A percentile compares a stretch with the other conserved stretches of the same genome.
These are phyloP conservation scores for Eulemur rufifrons DNA, from an alignment of 2,113 vertebrate genomes.

Conservation along the genomic window DNA sequence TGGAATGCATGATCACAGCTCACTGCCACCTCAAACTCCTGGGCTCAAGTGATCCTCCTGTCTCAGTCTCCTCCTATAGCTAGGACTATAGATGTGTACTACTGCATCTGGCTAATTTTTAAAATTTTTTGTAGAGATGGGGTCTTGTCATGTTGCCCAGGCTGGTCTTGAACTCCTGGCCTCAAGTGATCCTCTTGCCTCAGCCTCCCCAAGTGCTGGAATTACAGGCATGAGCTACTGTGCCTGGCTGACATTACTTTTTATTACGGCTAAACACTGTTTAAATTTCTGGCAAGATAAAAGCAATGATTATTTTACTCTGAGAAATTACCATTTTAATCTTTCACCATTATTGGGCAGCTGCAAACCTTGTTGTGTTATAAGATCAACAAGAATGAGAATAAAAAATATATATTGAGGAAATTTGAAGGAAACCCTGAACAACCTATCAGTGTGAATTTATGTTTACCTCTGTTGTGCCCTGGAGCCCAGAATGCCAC, in stretches of 20 bases:
- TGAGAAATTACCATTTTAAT: slow-evolving; percentile 26
- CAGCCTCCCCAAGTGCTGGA: too few species aligned
- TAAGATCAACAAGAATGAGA: background rate
- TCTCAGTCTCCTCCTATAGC: too few species aligned
- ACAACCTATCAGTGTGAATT: background rate
- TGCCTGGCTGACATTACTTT: background rate
- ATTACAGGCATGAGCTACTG: too few species aligned
- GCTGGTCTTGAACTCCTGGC: too few species aligned
- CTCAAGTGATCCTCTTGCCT: too few species aligned
- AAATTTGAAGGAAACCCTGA: background rate
- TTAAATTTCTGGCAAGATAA: slow-evolving; percentile 32
- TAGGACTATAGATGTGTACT: too few species aligned
- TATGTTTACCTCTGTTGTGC: background rate
- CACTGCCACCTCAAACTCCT: too few species aligned
- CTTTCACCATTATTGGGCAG: background rate
- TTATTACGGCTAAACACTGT: slow-evolving; percentile 15
- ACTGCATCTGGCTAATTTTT: too few species aligned
- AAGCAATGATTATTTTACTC: background rate
- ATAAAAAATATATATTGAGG: background rate
- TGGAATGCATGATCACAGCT: too few species aligned
- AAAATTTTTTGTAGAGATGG: too few species aligned
- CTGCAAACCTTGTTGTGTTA: background rate
- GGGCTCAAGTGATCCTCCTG: too few species aligned
- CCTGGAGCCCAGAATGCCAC: background rate
- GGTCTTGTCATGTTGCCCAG: too few species aligned